Percentiles rank a stretch among this genome's conserved stretches.
These are phyloP conservation scores for Meteorus cinctellus DNA, from an alignment of 2,888 invertebrate genomes.

Conservation along the genomic window DNA sequence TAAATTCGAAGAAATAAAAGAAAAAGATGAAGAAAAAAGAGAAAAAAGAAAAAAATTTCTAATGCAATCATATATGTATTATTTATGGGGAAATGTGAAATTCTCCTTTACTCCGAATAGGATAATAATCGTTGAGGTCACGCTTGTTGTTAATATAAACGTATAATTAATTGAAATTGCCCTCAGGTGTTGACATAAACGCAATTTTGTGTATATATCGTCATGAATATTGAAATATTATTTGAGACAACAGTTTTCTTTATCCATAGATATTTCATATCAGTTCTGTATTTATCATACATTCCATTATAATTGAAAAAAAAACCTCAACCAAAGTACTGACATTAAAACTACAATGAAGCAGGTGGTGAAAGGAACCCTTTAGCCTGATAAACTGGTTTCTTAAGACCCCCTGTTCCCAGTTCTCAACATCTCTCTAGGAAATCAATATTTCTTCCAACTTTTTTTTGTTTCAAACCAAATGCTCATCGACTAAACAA, in stretches of 20 bases:
- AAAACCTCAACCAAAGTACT: too few relatives aligned
- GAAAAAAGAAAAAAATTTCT: not conserved
- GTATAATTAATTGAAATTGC: conserved; percentile 3
- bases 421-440: too few relatives aligned
- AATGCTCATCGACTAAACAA: too few relatives aligned
- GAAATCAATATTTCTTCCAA: too few relatives aligned
- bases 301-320: too few relatives aligned
- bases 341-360: too few relatives aligned
- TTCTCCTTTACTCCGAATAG: not conserved
- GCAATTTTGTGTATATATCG: not conserved
- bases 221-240: not conserved
- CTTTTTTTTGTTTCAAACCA: too few relatives aligned
- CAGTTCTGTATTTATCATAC: too few relatives aligned
- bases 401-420: too few relatives aligned
- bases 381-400: too few relatives aligned
- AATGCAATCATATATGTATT: not conserved
- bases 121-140: conserved; percentile 6
- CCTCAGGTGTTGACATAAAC: not conserved
- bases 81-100: not conserved
- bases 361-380: too few relatives aligned
- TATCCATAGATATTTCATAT: too few relatives aligned
- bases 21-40: not conserved
- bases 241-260: not conserved
- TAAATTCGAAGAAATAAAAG: conserved; percentile 36
- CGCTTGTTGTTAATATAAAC: not conserved